Evolutionary conservation across 2,113 vertebrate genomes (phyloP).

Genomic region (Cryptotis parvus): DNA sequence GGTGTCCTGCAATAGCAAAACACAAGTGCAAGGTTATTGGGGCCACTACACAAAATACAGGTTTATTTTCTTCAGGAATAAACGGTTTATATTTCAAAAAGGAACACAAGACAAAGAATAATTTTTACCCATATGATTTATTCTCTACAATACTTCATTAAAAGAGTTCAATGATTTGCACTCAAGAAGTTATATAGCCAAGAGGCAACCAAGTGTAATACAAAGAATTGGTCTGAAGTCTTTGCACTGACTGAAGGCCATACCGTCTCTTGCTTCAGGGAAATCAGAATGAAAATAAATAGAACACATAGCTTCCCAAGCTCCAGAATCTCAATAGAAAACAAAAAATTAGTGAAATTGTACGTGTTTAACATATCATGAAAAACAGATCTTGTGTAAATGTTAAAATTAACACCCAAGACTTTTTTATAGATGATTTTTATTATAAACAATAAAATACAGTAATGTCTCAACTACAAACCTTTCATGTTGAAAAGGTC

Average conservation of each 20-base stretch:
- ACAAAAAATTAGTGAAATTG: slow-evolving; percentile 85
- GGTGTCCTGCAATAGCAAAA: background rate
- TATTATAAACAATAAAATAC: slow-evolving; percentile 86
- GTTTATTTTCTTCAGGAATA: slow-evolving; percentile 4
- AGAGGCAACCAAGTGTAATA: slow-evolving; percentile 92
- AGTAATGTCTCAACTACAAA: slow-evolving; percentile 85
- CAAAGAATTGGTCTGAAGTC: slow-evolving; percentile 91
- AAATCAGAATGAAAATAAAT: slow-evolving; percentile 85
- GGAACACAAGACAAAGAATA: slow-evolving; percentile 80
- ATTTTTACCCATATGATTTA: slow-evolving; percentile 89
- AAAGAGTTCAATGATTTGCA: slow-evolving; percentile 91
- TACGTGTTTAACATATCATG: slow-evolving; percentile 84
- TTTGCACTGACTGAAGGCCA: slow-evolving; percentile 90
- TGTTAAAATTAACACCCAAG: slow-evolving; percentile 84
- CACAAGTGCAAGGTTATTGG: background rate
- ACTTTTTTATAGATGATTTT: slow-evolving; percentile 80
- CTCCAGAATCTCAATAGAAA: slow-evolving; percentile 86
- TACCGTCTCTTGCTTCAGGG: slow-evolving; percentile 88
- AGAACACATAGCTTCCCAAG: slow-evolving; percentile 81
- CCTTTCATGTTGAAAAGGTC: slow-evolving; percentile 82
- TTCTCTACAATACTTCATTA: slow-evolving; percentile 92
- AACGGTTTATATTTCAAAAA: slow-evolving; percentile 53
- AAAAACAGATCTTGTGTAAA: slow-evolving; percentile 87
- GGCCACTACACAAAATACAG: background rate
- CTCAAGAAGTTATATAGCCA: slow-evolving; percentile 90